Percentiles rank a stretch among this genome's conserved stretches.
These are phyloP conservation scores for Caenorhabditis sulstoni DNA, from an alignment of 2,888 invertebrate genomes.

Conservation along the genomic window DNA sequence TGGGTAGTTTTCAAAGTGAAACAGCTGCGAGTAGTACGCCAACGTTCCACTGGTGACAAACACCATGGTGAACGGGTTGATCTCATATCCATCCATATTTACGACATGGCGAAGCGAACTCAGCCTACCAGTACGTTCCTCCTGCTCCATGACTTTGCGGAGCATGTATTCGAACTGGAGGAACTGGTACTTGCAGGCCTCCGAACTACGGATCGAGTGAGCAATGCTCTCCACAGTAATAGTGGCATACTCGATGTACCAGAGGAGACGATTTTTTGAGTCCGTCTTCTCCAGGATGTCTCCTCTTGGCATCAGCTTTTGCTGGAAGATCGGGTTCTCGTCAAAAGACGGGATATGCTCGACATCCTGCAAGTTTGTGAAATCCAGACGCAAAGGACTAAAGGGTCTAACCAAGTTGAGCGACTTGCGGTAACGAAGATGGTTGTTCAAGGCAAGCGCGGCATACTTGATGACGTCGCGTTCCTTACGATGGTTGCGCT, in stretches of 20 bases:
- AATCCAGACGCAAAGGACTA: not conserved
- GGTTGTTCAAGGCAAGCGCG: conserved; percentile 76
- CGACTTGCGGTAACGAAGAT: conserved; percentile 76
- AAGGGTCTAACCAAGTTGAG: conserved; percentile 71
- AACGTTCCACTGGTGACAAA: conserved; percentile 79
- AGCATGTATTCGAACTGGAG: conserved; percentile 80
- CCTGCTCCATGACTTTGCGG: conserved; percentile 78
- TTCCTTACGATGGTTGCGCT: conserved; percentile 70
- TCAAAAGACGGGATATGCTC: conserved; percentile 73
- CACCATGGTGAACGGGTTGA: conserved; percentile 80
- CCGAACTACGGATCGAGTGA: conserved; percentile 74
- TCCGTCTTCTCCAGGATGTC: conserved; percentile 69
- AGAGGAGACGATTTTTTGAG: conserved; percentile 76
- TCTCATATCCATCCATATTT: conserved; percentile 79
- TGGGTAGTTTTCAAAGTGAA: conserved; percentile 81
- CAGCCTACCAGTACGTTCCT: conserved; percentile 75
- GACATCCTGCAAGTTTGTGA: conserved; percentile 68
- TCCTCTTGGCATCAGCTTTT: conserved; percentile 76
- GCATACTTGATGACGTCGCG: conserved; percentile 77
- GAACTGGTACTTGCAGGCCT: conserved; percentile 79
- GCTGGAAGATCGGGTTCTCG: conserved; percentile 77
- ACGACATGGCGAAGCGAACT: conserved; percentile 77
- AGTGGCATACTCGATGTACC: conserved; percentile 79
- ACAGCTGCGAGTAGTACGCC: conserved; percentile 79
- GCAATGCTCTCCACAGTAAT: conserved; percentile 80